A percentile compares a stretch with the other conserved stretches of the same genome.
Evolutionary conservation across 2,888 invertebrate genomes (phyloP).

Genomic region (Hydrotaea diabolus): DNA sequence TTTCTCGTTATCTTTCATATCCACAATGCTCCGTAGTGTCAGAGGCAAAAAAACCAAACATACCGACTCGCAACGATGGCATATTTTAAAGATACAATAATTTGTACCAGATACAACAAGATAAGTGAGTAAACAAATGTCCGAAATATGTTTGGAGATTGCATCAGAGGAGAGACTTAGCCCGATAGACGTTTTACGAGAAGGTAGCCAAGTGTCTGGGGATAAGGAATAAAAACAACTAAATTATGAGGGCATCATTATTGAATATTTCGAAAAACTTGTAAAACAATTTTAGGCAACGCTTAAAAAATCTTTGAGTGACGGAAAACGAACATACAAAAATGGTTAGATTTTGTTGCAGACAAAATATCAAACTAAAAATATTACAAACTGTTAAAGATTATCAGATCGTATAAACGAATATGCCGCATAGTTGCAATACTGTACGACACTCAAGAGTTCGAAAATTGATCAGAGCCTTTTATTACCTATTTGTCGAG

Average conservation of each 20-base stretch:
- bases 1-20: neutral
- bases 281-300: too few relatives aligned
- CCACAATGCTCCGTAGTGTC: neutral
- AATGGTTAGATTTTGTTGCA: too few relatives aligned
- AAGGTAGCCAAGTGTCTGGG: neutral
- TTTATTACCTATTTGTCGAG: too few relatives aligned
- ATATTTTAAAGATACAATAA: neutral
- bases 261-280: neutral
- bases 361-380: too few relatives aligned
- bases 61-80: neutral
- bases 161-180: neutral
- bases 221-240: neutral
- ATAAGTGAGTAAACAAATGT: neutral
- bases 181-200: too few relatives aligned
- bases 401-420: too few relatives aligned
- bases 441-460: too few relatives aligned
- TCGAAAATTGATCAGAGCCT: too few relatives aligned
- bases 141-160: neutral
- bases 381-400: too few relatives aligned
- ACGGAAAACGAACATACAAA: too few relatives aligned
- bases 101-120: neutral
- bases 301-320: too few relatives aligned
- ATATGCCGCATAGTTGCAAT: too few relatives aligned
- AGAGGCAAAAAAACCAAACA: neutral
- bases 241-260: neutral